A percentile compares a stretch with the other conserved stretches of the same genome.
Evolutionary conservation across 1,140 invertebrate genomes (phyloP).

Genomic region (Dendroctonus ponderosae): DNA sequence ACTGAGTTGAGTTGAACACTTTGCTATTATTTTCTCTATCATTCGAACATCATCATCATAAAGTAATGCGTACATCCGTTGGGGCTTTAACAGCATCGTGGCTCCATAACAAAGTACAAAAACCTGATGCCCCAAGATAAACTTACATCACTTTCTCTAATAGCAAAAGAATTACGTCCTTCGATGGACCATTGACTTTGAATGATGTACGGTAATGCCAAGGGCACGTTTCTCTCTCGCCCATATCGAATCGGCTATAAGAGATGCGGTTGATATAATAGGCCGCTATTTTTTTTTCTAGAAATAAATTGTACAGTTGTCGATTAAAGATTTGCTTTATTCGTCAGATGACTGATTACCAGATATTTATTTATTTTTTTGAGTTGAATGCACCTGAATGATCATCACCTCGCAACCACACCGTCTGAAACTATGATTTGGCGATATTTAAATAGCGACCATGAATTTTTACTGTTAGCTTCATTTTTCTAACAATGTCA

Average conservation of each 20-base stretch:
- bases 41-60: too few relatives aligned
- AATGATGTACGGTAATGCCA: conserved; percentile 24
- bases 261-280: conserved; percentile 12
- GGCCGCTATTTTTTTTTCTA: not conserved
- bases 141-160: conserved; percentile 27
- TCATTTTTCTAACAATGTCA: too few relatives aligned
- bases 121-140: conserved; percentile 4
- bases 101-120: conserved; percentile 3
- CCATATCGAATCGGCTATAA: conserved; percentile 21
- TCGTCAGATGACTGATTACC: not conserved
- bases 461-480: too few relatives aligned
- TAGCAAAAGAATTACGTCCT: conserved; percentile 19
- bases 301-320: too few relatives aligned
- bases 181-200: conserved; percentile 29
- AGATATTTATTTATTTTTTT: not conserved
- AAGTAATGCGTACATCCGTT: too few relatives aligned
- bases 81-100: not conserved
- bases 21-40: too few relatives aligned
- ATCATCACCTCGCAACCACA: not conserved
- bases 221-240: conserved; percentile 21
- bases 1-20: too few relatives aligned
- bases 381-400: not conserved
- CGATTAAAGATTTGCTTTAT: too few relatives aligned
- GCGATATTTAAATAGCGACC: too few relatives aligned
- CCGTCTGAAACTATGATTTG: not conserved